phyloP scores from a whole-genome alignment of 2,888 invertebrate species.

The Agonopterix subpropinquella region DNA sequence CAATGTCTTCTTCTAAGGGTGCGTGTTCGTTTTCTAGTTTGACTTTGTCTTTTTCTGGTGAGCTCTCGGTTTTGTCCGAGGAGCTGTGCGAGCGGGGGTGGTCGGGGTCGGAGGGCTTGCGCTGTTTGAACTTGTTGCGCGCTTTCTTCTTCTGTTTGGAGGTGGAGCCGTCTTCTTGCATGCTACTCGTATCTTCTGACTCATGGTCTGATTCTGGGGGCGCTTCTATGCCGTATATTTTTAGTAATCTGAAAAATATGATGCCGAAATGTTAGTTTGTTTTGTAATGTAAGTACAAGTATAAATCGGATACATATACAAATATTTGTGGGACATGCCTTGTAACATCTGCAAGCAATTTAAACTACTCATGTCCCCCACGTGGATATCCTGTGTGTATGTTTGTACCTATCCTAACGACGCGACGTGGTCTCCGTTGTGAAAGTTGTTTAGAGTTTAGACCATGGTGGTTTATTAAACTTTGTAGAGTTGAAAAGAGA shows the following conservation, averaged over 20 bases:
- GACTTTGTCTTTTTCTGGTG: slow-evolving; percentile 48
- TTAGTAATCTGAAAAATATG: slow-evolving; percentile 78
- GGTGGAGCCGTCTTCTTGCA: slow-evolving; percentile 37
- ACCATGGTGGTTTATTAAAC: too few relatives aligned
- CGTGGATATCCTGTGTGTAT: too few relatives aligned
- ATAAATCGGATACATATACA: too few relatives aligned
- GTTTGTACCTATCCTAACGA: too few relatives aligned
- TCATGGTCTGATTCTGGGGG: slow-evolving; percentile 74
- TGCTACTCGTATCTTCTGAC: slow-evolving; percentile 45
- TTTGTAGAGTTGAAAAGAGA: too few relatives aligned
- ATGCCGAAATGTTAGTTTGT: not conserved
- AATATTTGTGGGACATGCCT: too few relatives aligned
- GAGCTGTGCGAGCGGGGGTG: slow-evolving; percentile 51
- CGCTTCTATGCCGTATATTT: slow-evolving; percentile 82
- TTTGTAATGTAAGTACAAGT: too few relatives aligned
- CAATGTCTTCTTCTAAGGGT: slow-evolving; percentile 62
- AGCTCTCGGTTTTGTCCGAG: slow-evolving; percentile 51
- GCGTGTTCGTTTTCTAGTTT: slow-evolving; percentile 21
- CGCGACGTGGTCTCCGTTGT: too few relatives aligned
- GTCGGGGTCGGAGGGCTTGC: slow-evolving; percentile 55
- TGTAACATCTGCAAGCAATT: too few relatives aligned
- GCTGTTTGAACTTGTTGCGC: slow-evolving; percentile 54
- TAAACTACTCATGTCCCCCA: too few relatives aligned
- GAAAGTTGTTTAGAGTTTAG: too few relatives aligned
- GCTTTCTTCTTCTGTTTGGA: slow-evolving; percentile 56